Conservation (phyloP, 2,797 vertebrate genomes). For the Melanogrammus aeglefinus region DNA sequence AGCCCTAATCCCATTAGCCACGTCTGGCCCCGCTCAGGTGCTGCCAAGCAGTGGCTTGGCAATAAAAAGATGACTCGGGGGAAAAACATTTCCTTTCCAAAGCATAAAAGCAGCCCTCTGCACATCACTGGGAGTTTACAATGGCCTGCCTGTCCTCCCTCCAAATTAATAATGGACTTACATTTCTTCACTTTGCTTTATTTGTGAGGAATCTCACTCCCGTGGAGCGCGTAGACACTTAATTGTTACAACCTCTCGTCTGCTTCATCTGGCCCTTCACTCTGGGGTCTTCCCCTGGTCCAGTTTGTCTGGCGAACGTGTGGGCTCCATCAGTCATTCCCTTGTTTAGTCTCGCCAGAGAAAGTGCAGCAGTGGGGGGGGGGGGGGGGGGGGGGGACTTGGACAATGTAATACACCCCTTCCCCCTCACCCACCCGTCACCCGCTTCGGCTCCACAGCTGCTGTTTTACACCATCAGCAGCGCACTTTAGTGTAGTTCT, state of each 20-base stretch:
- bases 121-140: no score
- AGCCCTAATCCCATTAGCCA: slow-evolving; percentile 52
- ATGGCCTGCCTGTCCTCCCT: no score
- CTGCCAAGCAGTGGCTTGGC: slow-evolving; percentile 23
- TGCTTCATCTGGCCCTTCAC: slow-evolving; percentile 25
- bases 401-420: slow-evolving; percentile 25
- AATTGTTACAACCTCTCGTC: slow-evolving; percentile 12
- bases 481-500: slow-evolving; percentile 41
- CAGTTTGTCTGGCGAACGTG: neutral
- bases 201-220: no score
- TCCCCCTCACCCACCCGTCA: slow-evolving; percentile 17
- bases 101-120: no score
- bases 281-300: slow-evolving; percentile 6
- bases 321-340: slow-evolving; percentile 39
- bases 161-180: no score
- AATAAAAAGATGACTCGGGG: neutral
- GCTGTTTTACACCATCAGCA: slow-evolving; percentile 55
- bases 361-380: slow-evolving; percentile 54
- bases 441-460: slow-evolving; percentile 46
- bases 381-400: no score
- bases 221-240: neutral
- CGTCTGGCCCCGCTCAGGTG: slow-evolving; percentile 40
- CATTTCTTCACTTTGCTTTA: no score
- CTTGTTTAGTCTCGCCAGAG: slow-evolving; percentile 57
- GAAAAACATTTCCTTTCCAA: no score